Percentiles rank a stretch among this genome's conserved stretches.
These are phyloP conservation scores for Amiota communis DNA, from an alignment of 2,888 invertebrate genomes.

Conservation along the genomic window DNA sequence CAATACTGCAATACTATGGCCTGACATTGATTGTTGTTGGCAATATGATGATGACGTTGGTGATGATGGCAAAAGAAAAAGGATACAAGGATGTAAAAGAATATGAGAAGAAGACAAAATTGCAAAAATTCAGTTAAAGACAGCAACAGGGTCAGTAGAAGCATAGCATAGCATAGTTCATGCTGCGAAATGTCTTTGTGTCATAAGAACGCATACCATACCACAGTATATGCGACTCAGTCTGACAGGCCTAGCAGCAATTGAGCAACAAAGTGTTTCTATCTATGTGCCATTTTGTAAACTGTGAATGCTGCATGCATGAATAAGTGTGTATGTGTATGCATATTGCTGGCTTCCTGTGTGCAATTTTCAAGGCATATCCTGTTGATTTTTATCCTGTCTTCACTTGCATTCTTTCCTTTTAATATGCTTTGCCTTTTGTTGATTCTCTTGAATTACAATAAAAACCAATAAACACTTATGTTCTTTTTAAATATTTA, in stretches of 20 bases:
- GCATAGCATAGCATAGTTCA: not conserved
- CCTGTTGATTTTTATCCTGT: slow-evolving; percentile 24
- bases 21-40: not conserved
- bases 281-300: not conserved
- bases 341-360: slow-evolving; percentile 5
- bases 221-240: not conserved
- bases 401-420: slow-evolving; percentile 1
- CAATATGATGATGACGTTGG: not conserved
- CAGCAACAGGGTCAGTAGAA: not conserved
- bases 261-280: not conserved
- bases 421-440: not conserved
- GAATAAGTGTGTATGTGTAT: slow-evolving; percentile 4
- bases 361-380: slow-evolving; percentile 11
- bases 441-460: not conserved
- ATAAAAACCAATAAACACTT: not conserved
- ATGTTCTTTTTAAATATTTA: slow-evolving; percentile 18
- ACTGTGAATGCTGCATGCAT: not conserved
- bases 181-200: not conserved
- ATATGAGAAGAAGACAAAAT: no score
- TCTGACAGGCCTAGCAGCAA: not conserved
- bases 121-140: no score
- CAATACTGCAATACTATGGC: not conserved
- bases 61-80: no score
- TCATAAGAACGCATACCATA: not conserved
- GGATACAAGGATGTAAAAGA: no score